phyloP scores from a whole-genome alignment of 2,888 invertebrate genomes.

The Ethmia dodecea region DNA sequence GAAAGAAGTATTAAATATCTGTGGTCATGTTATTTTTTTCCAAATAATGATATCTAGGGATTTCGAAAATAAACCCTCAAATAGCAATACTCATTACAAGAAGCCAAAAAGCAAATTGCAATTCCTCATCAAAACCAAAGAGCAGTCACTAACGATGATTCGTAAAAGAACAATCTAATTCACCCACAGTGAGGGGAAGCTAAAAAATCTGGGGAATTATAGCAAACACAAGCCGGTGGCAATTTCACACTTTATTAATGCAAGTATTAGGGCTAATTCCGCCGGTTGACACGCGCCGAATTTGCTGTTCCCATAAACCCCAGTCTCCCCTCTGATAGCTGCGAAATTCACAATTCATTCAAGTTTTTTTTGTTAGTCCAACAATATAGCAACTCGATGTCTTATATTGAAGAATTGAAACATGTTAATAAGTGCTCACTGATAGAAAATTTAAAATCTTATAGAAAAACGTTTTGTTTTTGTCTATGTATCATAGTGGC shows the following conservation, averaged over 20 bases:
- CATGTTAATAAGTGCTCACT: too few species aligned
- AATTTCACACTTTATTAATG: conserved; percentile 79
- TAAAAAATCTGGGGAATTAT: conserved; percentile 63
- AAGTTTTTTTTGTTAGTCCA: too few species aligned
- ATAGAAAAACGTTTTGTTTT: too few species aligned
- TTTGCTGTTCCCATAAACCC: conserved; percentile 71
- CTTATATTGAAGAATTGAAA: too few species aligned
- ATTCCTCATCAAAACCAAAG: background rate
- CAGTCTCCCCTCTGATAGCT: conserved; percentile 33
- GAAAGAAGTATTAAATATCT: too few species aligned
- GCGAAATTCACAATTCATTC: conserved; percentile 28
- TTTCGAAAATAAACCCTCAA: too few species aligned
- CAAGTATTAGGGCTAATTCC: conserved; percentile 75
- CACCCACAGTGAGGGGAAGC: conserved; percentile 23
- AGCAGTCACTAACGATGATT: conserved; percentile 22
- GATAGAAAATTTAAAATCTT: too few species aligned
- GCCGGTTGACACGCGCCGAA: conserved; percentile 72
- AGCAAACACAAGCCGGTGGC: conserved; percentile 70
- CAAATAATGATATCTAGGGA: too few species aligned
- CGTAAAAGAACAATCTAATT: conserved; percentile 44
- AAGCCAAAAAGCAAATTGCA: background rate
- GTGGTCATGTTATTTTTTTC: too few species aligned
- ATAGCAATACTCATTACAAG: too few species aligned
- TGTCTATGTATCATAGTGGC: too few species aligned
- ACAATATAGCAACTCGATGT: too few species aligned